phyloP scores from a whole-genome alignment of 2,888 invertebrate species.

The Phengaris arion region DNA sequence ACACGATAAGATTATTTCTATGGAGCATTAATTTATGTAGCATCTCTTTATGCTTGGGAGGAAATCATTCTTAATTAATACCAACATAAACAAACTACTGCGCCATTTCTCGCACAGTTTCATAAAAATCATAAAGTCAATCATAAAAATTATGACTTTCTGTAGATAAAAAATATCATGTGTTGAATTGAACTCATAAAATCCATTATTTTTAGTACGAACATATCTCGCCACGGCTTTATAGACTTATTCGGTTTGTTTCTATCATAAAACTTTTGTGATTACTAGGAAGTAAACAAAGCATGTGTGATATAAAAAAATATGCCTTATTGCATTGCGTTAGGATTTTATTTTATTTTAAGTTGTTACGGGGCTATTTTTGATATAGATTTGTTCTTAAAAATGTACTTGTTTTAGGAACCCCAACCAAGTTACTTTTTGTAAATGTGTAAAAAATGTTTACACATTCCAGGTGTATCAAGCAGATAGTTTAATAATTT shows the following conservation, averaged over 20 bases:
- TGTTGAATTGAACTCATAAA: conserved; percentile 47
- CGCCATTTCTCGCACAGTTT: neutral
- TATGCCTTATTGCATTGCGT: neutral
- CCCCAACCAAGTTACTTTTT: neutral
- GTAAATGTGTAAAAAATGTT: neutral
- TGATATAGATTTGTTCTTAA: conserved; percentile 9
- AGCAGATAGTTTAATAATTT: neutral
- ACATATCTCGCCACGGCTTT: conserved; percentile 50
- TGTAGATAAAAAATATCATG: conserved; percentile 51
- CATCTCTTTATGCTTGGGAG: neutral
- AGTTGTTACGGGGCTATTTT: conserved; percentile 3
- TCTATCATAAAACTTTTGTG: conserved; percentile 47
- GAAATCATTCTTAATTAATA: neutral
- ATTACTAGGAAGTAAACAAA: conserved; percentile 47
- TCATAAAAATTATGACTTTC: conserved; percentile 37
- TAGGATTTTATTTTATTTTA: neutral
- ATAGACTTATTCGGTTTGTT: conserved; percentile 51
- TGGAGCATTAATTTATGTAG: too few species aligned
- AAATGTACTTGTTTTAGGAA: neutral
- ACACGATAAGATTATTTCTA: too few species aligned
- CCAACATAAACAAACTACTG: conserved; percentile 5
- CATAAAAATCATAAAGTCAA: conserved; percentile 34
- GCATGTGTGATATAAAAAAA: conserved; percentile 31
- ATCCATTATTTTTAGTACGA: conserved; percentile 55
- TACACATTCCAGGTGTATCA: neutral